phyloP scores from a whole-genome alignment of 1,140 invertebrate genomes.

The Drosophila funebris region DNA sequence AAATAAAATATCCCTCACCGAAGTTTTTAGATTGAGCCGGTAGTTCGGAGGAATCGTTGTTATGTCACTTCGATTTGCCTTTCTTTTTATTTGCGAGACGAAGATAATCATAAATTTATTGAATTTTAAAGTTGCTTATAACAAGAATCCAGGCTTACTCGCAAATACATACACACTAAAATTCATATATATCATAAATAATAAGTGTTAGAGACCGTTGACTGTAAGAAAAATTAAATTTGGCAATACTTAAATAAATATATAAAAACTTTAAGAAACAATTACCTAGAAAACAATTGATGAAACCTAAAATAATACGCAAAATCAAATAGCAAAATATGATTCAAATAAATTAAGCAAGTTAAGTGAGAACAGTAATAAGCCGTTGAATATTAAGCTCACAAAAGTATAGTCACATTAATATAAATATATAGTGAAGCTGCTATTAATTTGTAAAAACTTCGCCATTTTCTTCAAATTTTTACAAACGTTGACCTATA shows the following conservation, averaged over 20 bases:
- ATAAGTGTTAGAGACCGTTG: conserved; percentile 27
- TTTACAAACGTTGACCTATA: background rate
- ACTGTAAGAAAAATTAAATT: conserved; percentile 12
- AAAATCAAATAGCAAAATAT: too few relatives aligned
- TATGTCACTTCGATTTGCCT: conserved; percentile 43
- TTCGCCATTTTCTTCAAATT: too few relatives aligned
- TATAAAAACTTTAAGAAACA: too few relatives aligned
- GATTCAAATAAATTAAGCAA: too few relatives aligned
- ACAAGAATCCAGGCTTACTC: conserved; percentile 19
- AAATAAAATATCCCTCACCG: conserved; percentile 17
- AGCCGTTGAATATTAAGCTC: too few relatives aligned
- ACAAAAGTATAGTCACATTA: too few relatives aligned
- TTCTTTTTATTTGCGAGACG: conserved; percentile 27
- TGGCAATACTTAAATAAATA: conserved; percentile 2
- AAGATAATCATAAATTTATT: conserved; percentile 79
- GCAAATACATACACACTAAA: background rate
- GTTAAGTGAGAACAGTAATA: too few relatives aligned
- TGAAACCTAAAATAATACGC: too few relatives aligned
- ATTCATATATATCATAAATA: conserved; percentile 53
- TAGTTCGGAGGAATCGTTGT: conserved; percentile 31
- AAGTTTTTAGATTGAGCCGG: conserved; percentile 19
- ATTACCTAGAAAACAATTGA: too few relatives aligned
- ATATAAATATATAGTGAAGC: too few relatives aligned
- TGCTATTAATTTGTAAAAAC: too few relatives aligned
- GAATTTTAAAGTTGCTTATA: conserved; percentile 67